These are phyloP conservation scores for Phasia obesa DNA, from an alignment of 2,888 invertebrate species.

Conservation along the genomic window DNA sequence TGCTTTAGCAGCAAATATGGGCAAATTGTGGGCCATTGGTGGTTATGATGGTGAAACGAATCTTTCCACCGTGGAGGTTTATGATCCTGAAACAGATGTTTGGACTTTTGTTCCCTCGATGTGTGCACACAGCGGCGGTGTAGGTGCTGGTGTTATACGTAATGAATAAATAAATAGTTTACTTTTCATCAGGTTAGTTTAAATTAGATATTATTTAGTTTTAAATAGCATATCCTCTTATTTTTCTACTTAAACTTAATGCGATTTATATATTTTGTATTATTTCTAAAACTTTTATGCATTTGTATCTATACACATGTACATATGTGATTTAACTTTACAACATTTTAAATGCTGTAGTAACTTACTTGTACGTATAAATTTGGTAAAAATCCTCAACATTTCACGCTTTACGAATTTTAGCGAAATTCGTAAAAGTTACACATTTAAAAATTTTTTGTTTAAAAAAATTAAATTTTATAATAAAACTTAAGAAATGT, in stretches of 20 bases:
- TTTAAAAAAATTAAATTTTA: too few species aligned
- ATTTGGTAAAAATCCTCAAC: too few species aligned
- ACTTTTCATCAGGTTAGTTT: slow-evolving; percentile 44
- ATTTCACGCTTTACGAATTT: too few species aligned
- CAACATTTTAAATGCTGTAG: not conserved
- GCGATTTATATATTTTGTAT: slow-evolving; percentile 5
- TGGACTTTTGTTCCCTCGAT: slow-evolving; percentile 90
- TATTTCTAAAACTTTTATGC: not conserved
- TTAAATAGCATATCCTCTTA: slow-evolving; percentile 3
- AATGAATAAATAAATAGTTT: slow-evolving; percentile 76
- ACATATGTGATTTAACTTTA: not conserved
- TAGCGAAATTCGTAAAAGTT: too few species aligned
- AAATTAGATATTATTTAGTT: slow-evolving; percentile 26
- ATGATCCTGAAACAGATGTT: slow-evolving; percentile 87
- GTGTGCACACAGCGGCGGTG: slow-evolving; percentile 94
- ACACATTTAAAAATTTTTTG: too few species aligned
- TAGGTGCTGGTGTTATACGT: slow-evolving; percentile 93
- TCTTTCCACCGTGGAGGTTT: slow-evolving; percentile 92
- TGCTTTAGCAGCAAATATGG: slow-evolving; percentile 91
- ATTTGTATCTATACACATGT: not conserved
- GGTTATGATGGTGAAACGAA: slow-evolving; percentile 92
- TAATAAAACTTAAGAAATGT: too few species aligned
- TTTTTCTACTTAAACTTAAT: not conserved
- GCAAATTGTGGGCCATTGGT: slow-evolving; percentile 91
- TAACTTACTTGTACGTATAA: too few species aligned